Percentiles rank a stretch among this genome's conserved stretches.
phyloP scores from a whole-genome alignment of 2,113 vertebrate species.

The Vulpes vulpes region DNA sequence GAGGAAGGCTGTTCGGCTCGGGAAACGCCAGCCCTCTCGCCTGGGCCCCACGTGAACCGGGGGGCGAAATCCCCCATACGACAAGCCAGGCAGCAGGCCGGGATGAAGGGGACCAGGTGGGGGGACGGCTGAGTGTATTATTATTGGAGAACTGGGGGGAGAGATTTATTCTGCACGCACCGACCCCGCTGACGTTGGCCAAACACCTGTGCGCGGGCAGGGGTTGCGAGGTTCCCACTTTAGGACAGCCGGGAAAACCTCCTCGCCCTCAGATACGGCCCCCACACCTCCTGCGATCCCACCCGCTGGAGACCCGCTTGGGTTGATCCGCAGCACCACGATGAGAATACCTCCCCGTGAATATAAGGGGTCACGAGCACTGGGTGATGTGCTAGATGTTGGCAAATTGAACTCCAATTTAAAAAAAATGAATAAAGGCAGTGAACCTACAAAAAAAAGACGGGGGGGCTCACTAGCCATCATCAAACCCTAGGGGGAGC shows the following conservation, averaged over 20 bases:
- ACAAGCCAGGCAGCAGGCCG: background rate
- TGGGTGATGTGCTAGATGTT: too few relatives aligned
- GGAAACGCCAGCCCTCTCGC: background rate
- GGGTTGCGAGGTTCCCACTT: background rate
- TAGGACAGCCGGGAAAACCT: background rate
- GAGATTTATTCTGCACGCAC: background rate
- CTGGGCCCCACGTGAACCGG: background rate
- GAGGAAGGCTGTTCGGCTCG: background rate
- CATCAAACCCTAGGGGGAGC: too few relatives aligned
- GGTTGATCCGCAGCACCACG: background rate
- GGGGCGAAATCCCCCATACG: background rate
- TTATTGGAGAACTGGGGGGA: rapidly evolving
- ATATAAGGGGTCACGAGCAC: background rate
- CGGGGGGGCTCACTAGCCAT: too few relatives aligned
- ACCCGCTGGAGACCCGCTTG: background rate
- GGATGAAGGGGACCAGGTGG: rapidly evolving
- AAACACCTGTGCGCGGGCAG: background rate
- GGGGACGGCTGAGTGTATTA: rapidly evolving
- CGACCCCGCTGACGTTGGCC: rapidly evolving
- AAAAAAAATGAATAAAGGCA: too few relatives aligned
- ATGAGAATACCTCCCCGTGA: background rate
- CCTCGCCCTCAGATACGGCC: background rate
- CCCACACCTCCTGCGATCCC: background rate
- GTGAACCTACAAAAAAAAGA: too few relatives aligned
- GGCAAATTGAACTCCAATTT: too few relatives aligned